These are phyloP conservation scores for Crax fasciolata DNA, from an alignment of 2,797 vertebrate species.

Conservation along the genomic window DNA sequence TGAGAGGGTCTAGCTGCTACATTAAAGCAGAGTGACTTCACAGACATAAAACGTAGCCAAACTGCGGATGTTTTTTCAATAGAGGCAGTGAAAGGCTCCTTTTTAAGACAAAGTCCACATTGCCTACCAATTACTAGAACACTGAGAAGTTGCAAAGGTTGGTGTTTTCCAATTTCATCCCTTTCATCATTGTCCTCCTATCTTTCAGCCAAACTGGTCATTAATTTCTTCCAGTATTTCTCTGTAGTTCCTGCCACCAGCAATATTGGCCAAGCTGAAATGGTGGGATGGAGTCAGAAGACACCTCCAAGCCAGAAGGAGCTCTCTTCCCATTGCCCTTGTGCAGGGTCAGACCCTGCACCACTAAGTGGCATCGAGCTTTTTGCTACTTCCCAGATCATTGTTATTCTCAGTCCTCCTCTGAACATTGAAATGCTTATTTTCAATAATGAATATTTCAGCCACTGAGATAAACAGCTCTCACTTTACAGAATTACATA, in stretches of 20 bases:
- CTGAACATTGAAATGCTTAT: slow-evolving; percentile 48
- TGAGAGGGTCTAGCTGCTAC: not conserved
- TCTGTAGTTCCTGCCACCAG: not conserved
- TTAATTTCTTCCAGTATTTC: not conserved
- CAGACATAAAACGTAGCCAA: not conserved
- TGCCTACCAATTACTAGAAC: not conserved
- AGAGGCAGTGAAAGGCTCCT: not conserved
- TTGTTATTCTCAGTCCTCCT: slow-evolving; percentile 48
- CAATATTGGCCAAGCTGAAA: not conserved
- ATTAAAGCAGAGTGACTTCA: not conserved
- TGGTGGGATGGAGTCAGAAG: not conserved
- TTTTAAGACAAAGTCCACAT: not conserved
- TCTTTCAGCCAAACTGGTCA: not conserved
- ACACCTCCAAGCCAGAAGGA: not conserved
- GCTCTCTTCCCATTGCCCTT: not conserved
- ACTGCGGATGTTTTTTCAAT: not conserved
- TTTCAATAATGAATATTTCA: slow-evolving; percentile 61
- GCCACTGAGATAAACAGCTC: slow-evolving; percentile 59
- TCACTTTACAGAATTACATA: slow-evolving; percentile 51
- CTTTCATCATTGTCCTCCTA: not conserved
- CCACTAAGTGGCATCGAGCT: not conserved
- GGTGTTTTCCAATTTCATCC: not conserved
- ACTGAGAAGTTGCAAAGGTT: not conserved
- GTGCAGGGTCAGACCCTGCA: not conserved
- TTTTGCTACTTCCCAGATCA: slow-evolving; percentile 8